These are phyloP conservation scores for Papilio xuthus DNA, from an alignment of 1,140 invertebrate genomes.

Conservation along the genomic window DNA sequence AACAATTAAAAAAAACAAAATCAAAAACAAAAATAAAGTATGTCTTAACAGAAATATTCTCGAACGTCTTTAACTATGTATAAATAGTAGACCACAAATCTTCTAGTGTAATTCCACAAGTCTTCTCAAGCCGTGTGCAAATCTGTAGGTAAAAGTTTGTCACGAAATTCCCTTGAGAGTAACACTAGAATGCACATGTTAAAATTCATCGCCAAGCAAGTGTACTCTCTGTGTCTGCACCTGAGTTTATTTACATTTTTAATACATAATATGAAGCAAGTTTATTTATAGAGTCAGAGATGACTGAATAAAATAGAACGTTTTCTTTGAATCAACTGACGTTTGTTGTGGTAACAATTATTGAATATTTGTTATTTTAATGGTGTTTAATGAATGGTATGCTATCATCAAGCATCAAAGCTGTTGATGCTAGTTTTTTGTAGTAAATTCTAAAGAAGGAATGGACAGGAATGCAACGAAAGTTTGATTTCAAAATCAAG, in stretches of 20 bases:
- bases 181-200: slow-evolving; percentile 26
- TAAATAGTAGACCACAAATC: too few species aligned
- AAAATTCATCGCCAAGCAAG: neutral
- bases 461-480: too few species aligned
- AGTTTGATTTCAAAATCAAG: neutral
- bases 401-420: neutral
- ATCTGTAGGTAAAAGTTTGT: neutral
- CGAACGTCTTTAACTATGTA: neutral
- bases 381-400: too few species aligned
- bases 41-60: neutral
- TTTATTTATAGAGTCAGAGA: too few species aligned
- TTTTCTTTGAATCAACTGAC: too few species aligned
- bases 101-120: too few species aligned
- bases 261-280: neutral
- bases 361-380: too few species aligned
- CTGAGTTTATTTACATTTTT: neutral
- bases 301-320: too few species aligned
- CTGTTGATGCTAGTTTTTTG: neutral
- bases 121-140: neutral
- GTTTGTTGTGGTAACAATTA: too few species aligned
- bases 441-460: neutral
- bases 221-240: neutral
- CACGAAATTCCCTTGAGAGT: slow-evolving; percentile 2
- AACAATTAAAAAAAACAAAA: too few species aligned
- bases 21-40: neutral